Conservation (phyloP, 1,140 invertebrate genomes). For the Drosophila rufa region DNA sequence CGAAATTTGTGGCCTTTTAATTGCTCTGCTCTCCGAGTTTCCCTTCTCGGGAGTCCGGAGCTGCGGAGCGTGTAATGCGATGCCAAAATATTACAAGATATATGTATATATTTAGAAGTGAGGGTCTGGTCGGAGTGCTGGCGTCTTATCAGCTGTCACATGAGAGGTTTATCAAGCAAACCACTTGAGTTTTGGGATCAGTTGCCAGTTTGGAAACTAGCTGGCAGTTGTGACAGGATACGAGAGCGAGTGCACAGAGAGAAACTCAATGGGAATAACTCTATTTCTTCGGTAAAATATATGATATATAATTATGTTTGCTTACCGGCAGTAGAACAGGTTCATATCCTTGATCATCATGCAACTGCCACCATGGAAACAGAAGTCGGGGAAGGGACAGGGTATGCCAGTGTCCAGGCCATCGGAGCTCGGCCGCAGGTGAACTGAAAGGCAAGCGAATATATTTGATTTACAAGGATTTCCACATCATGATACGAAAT, state of each 20-base stretch:
- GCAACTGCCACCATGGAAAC: conserved; percentile 93
- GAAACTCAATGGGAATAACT: background rate
- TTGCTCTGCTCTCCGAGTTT: conserved; percentile 16
- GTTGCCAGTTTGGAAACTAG: conserved; percentile 24
- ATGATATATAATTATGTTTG: too few relatives aligned
- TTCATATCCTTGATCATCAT: conserved; percentile 91
- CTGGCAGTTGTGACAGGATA: conserved; percentile 32
- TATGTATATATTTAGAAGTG: conserved; percentile 25
- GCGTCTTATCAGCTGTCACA: conserved; percentile 73
- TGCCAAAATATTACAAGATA: conserved; percentile 73
- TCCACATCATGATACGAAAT: conserved; percentile 7
- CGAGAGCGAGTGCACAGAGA: conserved; percentile 4
- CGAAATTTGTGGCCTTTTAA: conserved; percentile 38
- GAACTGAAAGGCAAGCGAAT: conserved; percentile 48
- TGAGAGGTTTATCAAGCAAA: conserved; percentile 62
- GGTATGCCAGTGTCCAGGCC: conserved; percentile 58
- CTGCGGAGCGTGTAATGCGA: conserved; percentile 61
- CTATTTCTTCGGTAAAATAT: too few relatives aligned
- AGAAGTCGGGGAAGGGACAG: conserved; percentile 86
- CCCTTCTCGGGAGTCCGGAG: background rate
- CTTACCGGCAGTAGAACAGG: conserved; percentile 93
- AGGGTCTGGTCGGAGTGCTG: conserved; percentile 8
- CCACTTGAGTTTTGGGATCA: conserved; percentile 67
- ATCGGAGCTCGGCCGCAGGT: conserved; percentile 12
- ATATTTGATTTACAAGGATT: conserved; percentile 32